A percentile compares a stretch with the other conserved stretches of the same genome.
phyloP scores from a whole-genome alignment of 92 coral and sea anemone genomes.

The Epizoanthus stellaris region DNA sequence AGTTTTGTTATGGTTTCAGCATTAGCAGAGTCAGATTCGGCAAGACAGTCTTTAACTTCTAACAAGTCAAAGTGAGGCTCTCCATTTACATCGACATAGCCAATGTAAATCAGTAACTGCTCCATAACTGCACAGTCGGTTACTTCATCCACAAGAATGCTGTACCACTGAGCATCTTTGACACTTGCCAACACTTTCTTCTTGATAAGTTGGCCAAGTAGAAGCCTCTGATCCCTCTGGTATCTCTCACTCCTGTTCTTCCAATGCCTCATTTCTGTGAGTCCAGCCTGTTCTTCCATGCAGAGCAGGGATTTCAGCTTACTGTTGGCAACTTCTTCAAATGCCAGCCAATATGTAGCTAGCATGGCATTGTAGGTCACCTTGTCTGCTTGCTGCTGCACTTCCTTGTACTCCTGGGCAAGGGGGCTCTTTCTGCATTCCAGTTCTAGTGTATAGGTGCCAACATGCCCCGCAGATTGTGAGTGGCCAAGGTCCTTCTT shows the following conservation, averaged over 20 bases:
- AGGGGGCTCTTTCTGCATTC: constrained; percentile 42
- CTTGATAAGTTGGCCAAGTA: constrained; percentile 56
- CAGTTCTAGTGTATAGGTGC: constrained; percentile 35
- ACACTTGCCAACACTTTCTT: constrained; percentile 41
- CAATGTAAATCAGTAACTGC: constrained; percentile 51
- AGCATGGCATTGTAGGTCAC: constrained; percentile 58
- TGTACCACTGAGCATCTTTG: constrained; percentile 50
- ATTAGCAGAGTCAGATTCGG: constrained; percentile 29
- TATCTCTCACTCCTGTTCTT: constrained; percentile 44
- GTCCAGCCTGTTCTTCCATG: constrained; percentile 53
- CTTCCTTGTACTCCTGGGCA: constrained; percentile 42
- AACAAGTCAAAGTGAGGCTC: constrained; percentile 58
- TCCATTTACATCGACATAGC: constrained; percentile 47
- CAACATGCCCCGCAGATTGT: constrained; percentile 35
- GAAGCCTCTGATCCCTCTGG: constrained; percentile 32
- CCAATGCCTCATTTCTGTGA: constrained; percentile 41
- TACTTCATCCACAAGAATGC: constrained; percentile 60
- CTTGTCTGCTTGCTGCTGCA: constrained; percentile 42
- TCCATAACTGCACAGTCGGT: constrained; percentile 51
- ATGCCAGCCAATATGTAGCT: constrained; percentile 54
- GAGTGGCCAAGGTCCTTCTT: constrained; percentile 46
- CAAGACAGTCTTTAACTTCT: constrained; percentile 57
- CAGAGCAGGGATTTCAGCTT: constrained; percentile 42
- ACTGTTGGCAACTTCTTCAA: constrained; percentile 58
- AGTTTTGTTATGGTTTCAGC: constrained; percentile 46